These are phyloP conservation scores for Lucifuga dentata DNA, from an alignment of 2,113 vertebrate genomes.

Conservation along the genomic window DNA sequence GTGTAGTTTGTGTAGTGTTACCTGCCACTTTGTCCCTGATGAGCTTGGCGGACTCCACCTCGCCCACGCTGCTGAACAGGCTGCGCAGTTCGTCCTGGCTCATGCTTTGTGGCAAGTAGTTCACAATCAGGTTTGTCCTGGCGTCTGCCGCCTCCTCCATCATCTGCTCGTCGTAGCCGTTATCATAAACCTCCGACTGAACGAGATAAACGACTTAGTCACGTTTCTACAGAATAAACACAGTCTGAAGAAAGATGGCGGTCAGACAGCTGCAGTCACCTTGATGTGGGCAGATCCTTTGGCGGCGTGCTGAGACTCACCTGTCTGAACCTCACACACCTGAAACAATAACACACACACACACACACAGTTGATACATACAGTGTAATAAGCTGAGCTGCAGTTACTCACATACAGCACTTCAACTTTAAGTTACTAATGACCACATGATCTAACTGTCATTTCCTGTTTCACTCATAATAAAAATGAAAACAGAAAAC, in stretches of 20 bases:
- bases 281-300: constrained; percentile 70
- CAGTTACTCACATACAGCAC: too few relatives aligned
- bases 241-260: not conserved
- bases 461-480: too few relatives aligned
- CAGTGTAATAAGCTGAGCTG: too few relatives aligned
- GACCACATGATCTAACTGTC: too few relatives aligned
- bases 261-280: constrained; percentile 46
- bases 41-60: constrained; percentile 96
- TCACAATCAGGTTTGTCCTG: constrained; percentile 96
- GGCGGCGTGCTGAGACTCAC: constrained; percentile 62
- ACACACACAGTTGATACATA: constrained; percentile 11
- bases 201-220: constrained; percentile 3
- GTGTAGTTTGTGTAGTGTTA: constrained; percentile 68
- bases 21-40: constrained; percentile 98
- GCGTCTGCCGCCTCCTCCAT: constrained; percentile 92
- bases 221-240: not conserved
- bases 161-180: constrained; percentile 95
- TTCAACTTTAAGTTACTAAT: not conserved
- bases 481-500: too few relatives aligned
- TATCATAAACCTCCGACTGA: constrained; percentile 85
- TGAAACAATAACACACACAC: constrained; percentile 42
- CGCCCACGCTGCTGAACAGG: constrained; percentile 95
- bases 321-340: constrained; percentile 84
- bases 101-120: constrained; percentile 99
- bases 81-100: constrained; percentile 95